Percentiles rank a stretch among this genome's conserved stretches.
phyloP scores from a whole-genome alignment of 2,888 invertebrate genomes.

The Antitype chi region DNA sequence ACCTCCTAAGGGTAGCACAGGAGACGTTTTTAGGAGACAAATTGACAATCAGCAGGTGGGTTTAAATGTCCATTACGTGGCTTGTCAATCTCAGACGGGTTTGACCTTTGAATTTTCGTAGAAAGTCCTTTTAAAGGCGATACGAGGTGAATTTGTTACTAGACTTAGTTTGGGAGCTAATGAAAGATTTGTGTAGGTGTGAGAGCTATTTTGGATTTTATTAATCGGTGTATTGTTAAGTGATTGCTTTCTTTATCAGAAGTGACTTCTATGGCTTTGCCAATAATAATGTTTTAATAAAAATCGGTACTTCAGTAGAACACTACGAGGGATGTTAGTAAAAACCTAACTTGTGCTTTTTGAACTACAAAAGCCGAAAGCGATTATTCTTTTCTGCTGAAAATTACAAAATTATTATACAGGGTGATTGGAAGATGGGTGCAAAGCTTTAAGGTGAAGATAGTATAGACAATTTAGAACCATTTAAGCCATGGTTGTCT shows the following conservation, averaged over 20 bases:
- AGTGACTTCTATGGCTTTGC: not conserved
- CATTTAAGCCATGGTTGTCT: no score
- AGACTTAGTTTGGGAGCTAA: not conserved
- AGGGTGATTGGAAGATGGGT: no score
- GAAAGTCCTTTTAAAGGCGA: not conserved
- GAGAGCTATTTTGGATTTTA: not conserved
- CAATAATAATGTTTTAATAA: no score
- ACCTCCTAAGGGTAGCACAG: constrained; percentile 24
- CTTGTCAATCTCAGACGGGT: constrained; percentile 59
- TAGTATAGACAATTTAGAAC: no score
- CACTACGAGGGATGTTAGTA: not conserved
- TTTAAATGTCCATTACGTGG: constrained; percentile 60
- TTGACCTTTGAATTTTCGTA: constrained; percentile 27
- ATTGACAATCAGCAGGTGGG: constrained; percentile 74
- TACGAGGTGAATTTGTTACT: constrained; percentile 3
- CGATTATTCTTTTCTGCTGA: not conserved
- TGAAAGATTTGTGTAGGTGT: not conserved
- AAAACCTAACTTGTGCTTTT: not conserved
- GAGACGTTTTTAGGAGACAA: constrained; percentile 66
- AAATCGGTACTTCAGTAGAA: not conserved
- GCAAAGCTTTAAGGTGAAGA: no score
- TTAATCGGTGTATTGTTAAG: not conserved
- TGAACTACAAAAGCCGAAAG: not conserved
- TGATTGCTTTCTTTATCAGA: not conserved
- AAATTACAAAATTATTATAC: no score